Percentiles rank a stretch among this genome's conserved stretches.
Conservation (phyloP, 2,888 invertebrate species). For the Leptopilina drosophilae region DNA sequence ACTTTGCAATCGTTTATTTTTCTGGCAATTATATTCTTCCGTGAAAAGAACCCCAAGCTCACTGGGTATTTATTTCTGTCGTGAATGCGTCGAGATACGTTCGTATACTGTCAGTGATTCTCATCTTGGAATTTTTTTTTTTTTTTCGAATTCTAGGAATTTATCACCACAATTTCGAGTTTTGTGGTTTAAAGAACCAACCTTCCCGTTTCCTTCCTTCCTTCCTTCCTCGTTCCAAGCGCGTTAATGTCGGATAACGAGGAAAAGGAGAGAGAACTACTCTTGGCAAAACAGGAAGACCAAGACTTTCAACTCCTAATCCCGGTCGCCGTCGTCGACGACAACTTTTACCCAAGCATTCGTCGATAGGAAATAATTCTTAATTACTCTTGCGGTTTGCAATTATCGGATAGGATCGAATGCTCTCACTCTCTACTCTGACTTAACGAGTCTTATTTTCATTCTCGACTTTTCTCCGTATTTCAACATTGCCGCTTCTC, state of each 20-base stretch:
- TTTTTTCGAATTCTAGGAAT: too few relatives aligned
- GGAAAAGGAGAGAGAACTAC: not conserved
- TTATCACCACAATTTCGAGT: not conserved
- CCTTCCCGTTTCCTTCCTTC: too few relatives aligned
- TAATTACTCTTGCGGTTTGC: conserved; percentile 53
- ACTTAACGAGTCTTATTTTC: conserved; percentile 25
- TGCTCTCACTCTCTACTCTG: conserved; percentile 2
- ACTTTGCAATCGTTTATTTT: conserved; percentile 74
- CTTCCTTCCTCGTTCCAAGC: too few relatives aligned
- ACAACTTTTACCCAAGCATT: conserved; percentile 2
- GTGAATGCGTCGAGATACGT: conserved; percentile 67
- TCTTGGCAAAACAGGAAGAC: conserved; percentile 9
- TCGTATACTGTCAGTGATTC: conserved; percentile 57
- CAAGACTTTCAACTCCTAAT: conserved; percentile 14
- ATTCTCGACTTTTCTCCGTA: not conserved
- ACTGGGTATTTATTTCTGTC: conserved; percentile 70
- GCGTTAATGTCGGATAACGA: conserved; percentile 22
- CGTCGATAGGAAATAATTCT: conserved; percentile 52
- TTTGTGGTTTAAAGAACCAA: not conserved
- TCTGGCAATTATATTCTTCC: conserved; percentile 75
- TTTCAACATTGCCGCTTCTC: not conserved
- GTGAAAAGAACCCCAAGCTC: conserved; percentile 69
- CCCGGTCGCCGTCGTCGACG: not conserved
- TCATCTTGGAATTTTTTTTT: conserved; percentile 41
- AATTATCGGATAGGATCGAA: conserved; percentile 49